Conservation (phyloP, 1,140 invertebrate species). For the Zaprionus taronus region DNA sequence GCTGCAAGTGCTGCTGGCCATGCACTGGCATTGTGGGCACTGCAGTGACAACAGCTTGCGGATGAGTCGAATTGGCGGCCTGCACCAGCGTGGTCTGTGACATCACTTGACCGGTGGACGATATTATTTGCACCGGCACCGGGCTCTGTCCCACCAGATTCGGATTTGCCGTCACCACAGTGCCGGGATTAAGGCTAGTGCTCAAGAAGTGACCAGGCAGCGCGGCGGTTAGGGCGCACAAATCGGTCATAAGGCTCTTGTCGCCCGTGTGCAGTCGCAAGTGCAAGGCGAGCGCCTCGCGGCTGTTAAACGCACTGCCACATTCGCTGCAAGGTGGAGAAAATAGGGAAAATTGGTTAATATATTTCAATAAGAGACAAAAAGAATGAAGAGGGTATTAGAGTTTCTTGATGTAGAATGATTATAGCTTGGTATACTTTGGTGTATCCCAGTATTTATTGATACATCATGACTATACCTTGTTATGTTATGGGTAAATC, state of each 20-base stretch:
- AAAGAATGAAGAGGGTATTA: slow-evolving; percentile 2
- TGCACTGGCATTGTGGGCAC: slow-evolving; percentile 73
- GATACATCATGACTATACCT: no score
- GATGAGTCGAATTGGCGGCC: slow-evolving; percentile 80
- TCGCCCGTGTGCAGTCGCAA: slow-evolving; percentile 92
- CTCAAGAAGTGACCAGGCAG: slow-evolving; percentile 88
- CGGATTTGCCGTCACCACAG: slow-evolving; percentile 82
- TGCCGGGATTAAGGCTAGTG: slow-evolving; percentile 85
- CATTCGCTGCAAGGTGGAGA: slow-evolving; percentile 85
- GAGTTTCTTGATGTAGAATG: no score
- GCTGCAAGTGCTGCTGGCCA: slow-evolving; percentile 72
- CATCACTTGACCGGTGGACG: slow-evolving; percentile 84
- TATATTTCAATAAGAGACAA: neutral
- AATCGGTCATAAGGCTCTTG: slow-evolving; percentile 92
- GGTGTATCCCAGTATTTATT: no score
- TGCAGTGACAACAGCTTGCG: slow-evolving; percentile 76
- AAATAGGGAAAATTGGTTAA: neutral
- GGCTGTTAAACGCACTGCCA: slow-evolving; percentile 88
- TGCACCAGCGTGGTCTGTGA: slow-evolving; percentile 83
- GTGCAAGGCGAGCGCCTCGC: slow-evolving; percentile 91
- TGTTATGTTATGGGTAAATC: no score
- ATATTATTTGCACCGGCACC: slow-evolving; percentile 84
- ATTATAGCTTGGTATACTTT: no score
- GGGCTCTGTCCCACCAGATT: slow-evolving; percentile 79
- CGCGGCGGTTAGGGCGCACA: slow-evolving; percentile 92